Evolutionary conservation across 2,888 invertebrate genomes (phyloP), one percentile per base, ranked within the genome.

Genomic region (Lapara coniferarum): DNA sequence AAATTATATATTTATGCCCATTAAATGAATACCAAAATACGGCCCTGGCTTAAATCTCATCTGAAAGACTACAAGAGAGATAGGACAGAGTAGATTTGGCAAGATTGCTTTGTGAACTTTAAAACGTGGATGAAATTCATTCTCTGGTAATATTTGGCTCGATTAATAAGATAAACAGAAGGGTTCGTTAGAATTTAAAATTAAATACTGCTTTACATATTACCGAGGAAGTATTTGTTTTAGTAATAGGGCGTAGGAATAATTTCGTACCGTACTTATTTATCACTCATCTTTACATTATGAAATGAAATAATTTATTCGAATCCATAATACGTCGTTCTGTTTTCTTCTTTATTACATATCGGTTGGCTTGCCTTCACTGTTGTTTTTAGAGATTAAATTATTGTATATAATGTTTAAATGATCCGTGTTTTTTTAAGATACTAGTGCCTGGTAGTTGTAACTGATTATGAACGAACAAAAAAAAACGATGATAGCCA

Each of bases 161-260:
- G 79, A 84, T 85, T 85, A 86, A 86, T 87, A 86, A 78, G 75
- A 79, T 82, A 85, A 86, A 85, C 81, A 78, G 75, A 73, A 77
- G 76, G 77, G 77, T 75, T 76, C 75, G 74, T 74, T 78, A 69
- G 75, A 75, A 69, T 73, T 73, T 69, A 70, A 78, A 80, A 78
- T 81, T 80, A 78, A 76, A 71, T 70, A 74, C 77, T 77, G 56
- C 25, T 25, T 25, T 25, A 25, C 25, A 19, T 56, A 19, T 56
- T 25, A 56, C 25, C 25, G 19, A 25, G 56, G 25, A 56, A 56
- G 56, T 25, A 56, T 25, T n/a, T n/a, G n/a, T n/a, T 56, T 13
- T 56, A 56, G 13, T 56, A 19, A 25, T 4, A 56, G 25, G 13
- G 56, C 19, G 56, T 6, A 12, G 12, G 25, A 0, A 37, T 37